A percentile compares a stretch with the other conserved stretches of the same genome.
Conservation (phyloP, 2,888 invertebrate genomes). For the Acanthosoma haemorrhoidale region DNA sequence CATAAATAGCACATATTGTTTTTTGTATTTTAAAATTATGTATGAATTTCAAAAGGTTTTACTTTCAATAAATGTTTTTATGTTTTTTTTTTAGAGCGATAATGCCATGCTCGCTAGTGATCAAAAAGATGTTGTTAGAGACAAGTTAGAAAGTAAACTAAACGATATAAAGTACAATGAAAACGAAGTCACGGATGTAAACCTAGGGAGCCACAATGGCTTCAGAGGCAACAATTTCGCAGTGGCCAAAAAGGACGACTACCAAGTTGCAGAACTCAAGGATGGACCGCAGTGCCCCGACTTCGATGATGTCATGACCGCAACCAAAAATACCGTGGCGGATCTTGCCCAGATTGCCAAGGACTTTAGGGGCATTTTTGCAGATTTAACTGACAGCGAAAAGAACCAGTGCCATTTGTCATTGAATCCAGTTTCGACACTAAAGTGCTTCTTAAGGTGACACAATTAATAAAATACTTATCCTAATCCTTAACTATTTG, state of each 20-base stretch:
- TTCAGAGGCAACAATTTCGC: neutral
- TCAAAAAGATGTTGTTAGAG: neutral
- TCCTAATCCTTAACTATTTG: too few relatives aligned
- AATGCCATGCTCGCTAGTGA: neutral
- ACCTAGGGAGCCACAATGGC: neutral
- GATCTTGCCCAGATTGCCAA: neutral
- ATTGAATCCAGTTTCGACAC: neutral
- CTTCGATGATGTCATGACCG: neutral
- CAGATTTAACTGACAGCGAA: neutral
- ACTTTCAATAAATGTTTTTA: too few relatives aligned
- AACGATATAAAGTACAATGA: neutral
- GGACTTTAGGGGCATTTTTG: neutral
- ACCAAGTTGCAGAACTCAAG: neutral
- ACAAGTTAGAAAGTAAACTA: neutral
- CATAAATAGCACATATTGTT: too few relatives aligned
- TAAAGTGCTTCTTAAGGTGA: constrained; percentile 9
- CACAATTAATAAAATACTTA: too few relatives aligned
- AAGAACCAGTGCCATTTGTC: neutral
- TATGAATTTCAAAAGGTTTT: too few relatives aligned
- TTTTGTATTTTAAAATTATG: too few relatives aligned
- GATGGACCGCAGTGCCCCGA: neutral
- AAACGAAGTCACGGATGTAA: neutral
- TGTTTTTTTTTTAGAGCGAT: neutral
- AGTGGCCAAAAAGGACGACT: neutral
- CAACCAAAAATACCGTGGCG: neutral